Evolutionary conservation across 2,113 vertebrate species (phyloP).

Genomic region (Oreotrochilus melanogaster): DNA sequence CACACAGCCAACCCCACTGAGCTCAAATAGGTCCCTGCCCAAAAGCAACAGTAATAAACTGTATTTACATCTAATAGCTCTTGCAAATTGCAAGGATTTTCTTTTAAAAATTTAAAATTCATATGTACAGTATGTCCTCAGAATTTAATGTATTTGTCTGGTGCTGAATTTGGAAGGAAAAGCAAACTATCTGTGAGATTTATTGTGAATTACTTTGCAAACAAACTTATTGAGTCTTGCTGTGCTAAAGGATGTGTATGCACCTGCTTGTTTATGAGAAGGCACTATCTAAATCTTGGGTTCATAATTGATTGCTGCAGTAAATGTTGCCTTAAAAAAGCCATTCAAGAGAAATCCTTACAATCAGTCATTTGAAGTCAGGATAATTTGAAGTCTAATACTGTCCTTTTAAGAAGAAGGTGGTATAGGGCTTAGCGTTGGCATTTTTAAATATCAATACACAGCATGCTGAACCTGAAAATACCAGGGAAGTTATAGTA

Average conservation of each 20-base stretch:
- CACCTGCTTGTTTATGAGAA: conserved; percentile 1
- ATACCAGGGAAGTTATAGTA: neutral
- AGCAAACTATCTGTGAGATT: conserved; percentile 17
- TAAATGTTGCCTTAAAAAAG: conserved; percentile 38
- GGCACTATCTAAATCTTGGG: neutral
- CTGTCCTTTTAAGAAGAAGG: neutral
- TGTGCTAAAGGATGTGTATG: neutral
- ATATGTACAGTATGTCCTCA: neutral
- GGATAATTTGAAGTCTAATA: conserved; percentile 5
- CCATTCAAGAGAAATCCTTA: neutral
- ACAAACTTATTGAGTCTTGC: conserved; percentile 13
- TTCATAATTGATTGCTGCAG: conserved; percentile 20
- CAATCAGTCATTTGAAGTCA: neutral
- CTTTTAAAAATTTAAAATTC: neutral
- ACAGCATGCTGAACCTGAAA: neutral
- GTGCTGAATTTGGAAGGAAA: neutral
- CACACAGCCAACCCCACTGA: neutral
- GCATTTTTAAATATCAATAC: conserved; percentile 19
- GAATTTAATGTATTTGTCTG: neutral
- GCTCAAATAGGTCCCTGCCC: neutral
- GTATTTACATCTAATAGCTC: neutral
- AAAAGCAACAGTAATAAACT: neutral
- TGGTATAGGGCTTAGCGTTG: neutral
- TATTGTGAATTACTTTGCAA: conserved; percentile 37
- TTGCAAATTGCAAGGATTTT: neutral